Base-by-base conservation (phyloP, 2,888 invertebrate species). In the Diadegma fenestrale region DNA sequence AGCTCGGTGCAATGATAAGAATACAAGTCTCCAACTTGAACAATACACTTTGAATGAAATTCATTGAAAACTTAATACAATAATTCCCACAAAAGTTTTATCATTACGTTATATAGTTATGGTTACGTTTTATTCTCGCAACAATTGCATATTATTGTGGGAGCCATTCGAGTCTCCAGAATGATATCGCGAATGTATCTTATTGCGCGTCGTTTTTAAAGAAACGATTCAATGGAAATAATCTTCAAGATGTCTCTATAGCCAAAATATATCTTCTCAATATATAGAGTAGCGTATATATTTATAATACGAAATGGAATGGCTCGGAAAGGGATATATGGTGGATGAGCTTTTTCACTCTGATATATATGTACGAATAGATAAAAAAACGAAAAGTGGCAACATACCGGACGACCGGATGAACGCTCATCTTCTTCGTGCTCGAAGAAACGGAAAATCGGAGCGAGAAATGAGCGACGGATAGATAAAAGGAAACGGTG, bases 371-470 rank as follows among this genome's bases (percentile, higher is more conserved):
- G 19, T 19, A 19, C 19, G 7, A 37, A 37, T 33, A n/a, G n/a
- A 37, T 33, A 48, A 26, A 61, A 54, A 48, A 45, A 37, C 19
- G 43, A 37, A 45, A 51, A 12, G 48, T 14, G 37, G 26, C 19
- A 68, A 48, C 54, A 72, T 61, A 76, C 69, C 37, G 77, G 63
- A 58, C 48, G 58, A 54, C 45, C 30, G 45, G 58, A 72, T 80
- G 82, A 85, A 82, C 58, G 78, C 82, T 78, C 78, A 69, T 82
- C 68, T 84, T 81, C 45, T 77, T 71, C 77, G 72, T 78, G 82
- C 68, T 82, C 78, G 51, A 17, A 73, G 75, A 79, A 78, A 85
- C 68, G 73, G 78, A 82, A 85, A 85, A 63, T 82, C 69, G 73
- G 64, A 72, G 68, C 22, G 68, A 41, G 58, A 19, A 73, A 73